Conservation (phyloP, 1,140 invertebrate species). For the Tetraneura akinire region DNA sequence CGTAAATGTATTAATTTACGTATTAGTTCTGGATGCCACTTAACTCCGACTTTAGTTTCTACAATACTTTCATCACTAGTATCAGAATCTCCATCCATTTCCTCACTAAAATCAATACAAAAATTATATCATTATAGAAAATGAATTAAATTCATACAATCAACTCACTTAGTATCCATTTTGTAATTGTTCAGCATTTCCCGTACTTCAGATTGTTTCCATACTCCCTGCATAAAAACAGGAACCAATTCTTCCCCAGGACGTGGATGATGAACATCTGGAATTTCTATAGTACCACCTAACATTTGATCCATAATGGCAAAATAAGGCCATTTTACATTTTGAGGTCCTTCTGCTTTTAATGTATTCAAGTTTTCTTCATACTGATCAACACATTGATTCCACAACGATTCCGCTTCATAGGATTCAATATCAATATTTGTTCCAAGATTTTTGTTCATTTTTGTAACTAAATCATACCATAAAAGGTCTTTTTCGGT, state of each 20-base stretch:
- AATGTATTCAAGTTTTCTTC: constrained; percentile 51
- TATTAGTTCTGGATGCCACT: constrained; percentile 33
- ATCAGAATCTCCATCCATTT: constrained; percentile 31
- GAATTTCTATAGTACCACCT: constrained; percentile 51
- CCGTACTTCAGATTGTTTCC: constrained; percentile 47
- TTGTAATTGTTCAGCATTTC: constrained; percentile 29
- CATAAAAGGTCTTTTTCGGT: constrained; percentile 38
- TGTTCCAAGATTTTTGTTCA: constrained; percentile 49
- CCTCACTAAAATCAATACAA: constrained; percentile 7
- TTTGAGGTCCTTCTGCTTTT: constrained; percentile 45
- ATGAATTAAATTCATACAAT: not conserved
- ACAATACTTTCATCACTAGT: constrained; percentile 29
- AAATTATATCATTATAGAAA: not conserved
- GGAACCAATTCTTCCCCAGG: constrained; percentile 51
- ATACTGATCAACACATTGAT: constrained; percentile 49
- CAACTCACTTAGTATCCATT: constrained; percentile 13
- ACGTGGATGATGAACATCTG: constrained; percentile 39
- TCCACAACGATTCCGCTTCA: constrained; percentile 51
- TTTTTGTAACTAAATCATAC: constrained; percentile 43
- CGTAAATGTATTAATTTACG: constrained; percentile 41
- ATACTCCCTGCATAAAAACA: constrained; percentile 38
- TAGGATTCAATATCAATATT: constrained; percentile 50
- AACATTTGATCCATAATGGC: constrained; percentile 53
- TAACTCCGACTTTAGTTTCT: constrained; percentile 25
- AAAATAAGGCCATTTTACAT: constrained; percentile 53